A percentile compares a stretch with the other conserved stretches of the same genome.
These are phyloP conservation scores for Drosophila seclusa DNA, from an alignment of 2,888 invertebrate genomes.

Conservation along the genomic window DNA sequence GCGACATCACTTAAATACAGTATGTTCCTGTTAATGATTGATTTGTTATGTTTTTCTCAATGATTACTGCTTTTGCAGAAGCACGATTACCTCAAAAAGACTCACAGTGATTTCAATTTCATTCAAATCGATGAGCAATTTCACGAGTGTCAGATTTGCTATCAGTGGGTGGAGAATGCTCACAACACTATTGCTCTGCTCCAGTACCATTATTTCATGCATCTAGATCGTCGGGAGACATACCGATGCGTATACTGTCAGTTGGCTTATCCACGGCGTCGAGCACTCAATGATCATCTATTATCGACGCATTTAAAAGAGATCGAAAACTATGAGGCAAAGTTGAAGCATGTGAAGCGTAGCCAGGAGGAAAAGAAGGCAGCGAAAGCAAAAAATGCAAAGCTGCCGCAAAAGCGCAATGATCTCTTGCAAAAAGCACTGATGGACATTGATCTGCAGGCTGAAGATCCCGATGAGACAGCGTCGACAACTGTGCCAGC, in stretches of 20 bases:
- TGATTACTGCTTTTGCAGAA: constrained; percentile 34
- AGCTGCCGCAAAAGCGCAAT: constrained; percentile 44
- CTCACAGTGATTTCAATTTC: constrained; percentile 74
- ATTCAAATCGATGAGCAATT: constrained; percentile 71
- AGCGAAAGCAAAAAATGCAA: not conserved
- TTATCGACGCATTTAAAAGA: constrained; percentile 56
- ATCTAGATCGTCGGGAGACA: constrained; percentile 73
- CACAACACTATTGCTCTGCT: constrained; percentile 76
- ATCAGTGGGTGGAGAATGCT: constrained; percentile 80
- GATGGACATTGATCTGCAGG: constrained; percentile 73
- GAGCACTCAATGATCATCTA: constrained; percentile 72
- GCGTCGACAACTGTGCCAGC: not conserved
- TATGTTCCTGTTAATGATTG: constrained; percentile 4
- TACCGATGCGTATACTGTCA: constrained; percentile 78
- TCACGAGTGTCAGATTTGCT: constrained; percentile 79
- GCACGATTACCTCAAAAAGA: constrained; percentile 75
- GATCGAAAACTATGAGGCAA: constrained; percentile 59
- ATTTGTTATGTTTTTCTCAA: not conserved
- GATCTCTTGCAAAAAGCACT: constrained; percentile 73
- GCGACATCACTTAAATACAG: constrained; percentile 77
- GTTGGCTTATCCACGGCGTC: constrained; percentile 70
- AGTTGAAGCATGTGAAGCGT: constrained; percentile 53
- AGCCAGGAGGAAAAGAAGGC: constrained; percentile 23
- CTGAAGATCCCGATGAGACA: constrained; percentile 45
- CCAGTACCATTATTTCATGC: constrained; percentile 81